Percentiles rank a stretch among this genome's conserved stretches.
Evolutionary conservation across 2,888 invertebrate genomes (phyloP).

Genomic region (Cataglyphis rosenhaueri): DNA sequence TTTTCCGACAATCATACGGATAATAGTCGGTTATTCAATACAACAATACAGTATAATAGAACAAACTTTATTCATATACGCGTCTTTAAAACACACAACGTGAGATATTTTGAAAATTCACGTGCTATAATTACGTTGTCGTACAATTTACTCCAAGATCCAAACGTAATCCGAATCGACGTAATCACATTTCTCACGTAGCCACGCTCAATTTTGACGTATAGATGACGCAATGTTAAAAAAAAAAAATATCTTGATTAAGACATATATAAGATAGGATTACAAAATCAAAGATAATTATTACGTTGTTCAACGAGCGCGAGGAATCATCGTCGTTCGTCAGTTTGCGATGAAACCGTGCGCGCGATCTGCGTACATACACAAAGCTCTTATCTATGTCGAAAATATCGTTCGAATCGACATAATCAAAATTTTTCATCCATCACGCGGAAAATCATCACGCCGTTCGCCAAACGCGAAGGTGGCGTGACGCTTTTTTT

Average conservation of each 20-base stretch:
- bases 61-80: neutral
- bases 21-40: neutral
- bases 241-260: neutral
- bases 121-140: neutral
- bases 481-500: conserved; percentile 46
- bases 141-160: neutral
- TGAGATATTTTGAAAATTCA: neutral
- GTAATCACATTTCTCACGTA: neutral
- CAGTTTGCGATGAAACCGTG: neutral
- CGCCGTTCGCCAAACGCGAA: conserved; percentile 21
- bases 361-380: neutral
- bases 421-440: conserved; percentile 12
- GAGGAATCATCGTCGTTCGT: no score
- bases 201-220: no score
- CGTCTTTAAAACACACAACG: neutral
- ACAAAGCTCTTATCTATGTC: neutral
- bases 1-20: neutral
- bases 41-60: neutral
- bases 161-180: neutral
- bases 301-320: neutral
- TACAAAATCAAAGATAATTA: conserved; percentile 7
- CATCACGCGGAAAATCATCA: neutral
- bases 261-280: conserved; percentile 1
- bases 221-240: neutral
- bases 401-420: conserved; percentile 9